Conservation (phyloP, 2,797 vertebrate genomes). For the Intellagama lesueurii region DNA sequence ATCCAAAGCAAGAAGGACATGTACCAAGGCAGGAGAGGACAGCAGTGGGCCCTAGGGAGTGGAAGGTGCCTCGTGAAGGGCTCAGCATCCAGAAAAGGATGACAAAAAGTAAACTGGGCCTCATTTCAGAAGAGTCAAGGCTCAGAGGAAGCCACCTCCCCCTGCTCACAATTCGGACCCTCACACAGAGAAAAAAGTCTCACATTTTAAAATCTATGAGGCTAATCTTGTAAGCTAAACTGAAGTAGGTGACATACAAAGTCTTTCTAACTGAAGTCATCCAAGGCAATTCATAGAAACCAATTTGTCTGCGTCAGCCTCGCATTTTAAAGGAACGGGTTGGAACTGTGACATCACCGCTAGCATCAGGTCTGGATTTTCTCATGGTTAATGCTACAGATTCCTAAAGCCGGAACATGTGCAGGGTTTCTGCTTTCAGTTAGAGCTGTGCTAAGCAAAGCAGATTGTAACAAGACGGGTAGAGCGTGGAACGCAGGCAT, state of each 20-base stretch:
- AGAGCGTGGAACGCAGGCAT: background rate
- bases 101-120: background rate
- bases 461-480: background rate
- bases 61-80: background rate
- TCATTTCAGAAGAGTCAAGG: background rate
- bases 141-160: background rate
- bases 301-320: background rate
- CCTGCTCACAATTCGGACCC: background rate
- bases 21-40: too few species aligned
- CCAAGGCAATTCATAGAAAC: background rate
- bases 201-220: background rate
- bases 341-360: constrained; percentile 26
- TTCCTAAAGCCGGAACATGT: constrained; percentile 36
- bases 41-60: too few species aligned
- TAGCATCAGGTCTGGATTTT: constrained; percentile 26
- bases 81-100: background rate
- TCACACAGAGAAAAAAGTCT: background rate
- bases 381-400: constrained; percentile 34
- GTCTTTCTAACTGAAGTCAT: background rate
- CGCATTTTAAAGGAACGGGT: background rate
- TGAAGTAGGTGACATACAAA: constrained; percentile 25
- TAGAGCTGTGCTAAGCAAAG: constrained; percentile 3
- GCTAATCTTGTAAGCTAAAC: background rate
- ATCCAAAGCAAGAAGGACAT: background rate
- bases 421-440: constrained; percentile 31